These are phyloP conservation scores for Camptogramma bilineatum DNA, from an alignment of 2,888 invertebrate genomes.

Conservation along the genomic window DNA sequence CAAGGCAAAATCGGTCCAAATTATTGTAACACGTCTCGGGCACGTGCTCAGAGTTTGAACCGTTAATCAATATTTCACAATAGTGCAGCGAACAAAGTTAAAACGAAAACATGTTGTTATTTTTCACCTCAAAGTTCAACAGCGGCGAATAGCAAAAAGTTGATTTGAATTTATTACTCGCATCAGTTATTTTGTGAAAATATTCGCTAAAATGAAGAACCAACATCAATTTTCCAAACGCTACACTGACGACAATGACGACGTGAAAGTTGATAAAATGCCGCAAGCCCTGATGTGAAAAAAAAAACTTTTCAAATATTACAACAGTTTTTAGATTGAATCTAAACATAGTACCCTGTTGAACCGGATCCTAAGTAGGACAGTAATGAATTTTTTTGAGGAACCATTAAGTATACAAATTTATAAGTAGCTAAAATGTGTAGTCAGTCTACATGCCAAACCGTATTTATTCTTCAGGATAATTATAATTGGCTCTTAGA, in stretches of 20 bases:
- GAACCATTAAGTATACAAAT: too few relatives aligned
- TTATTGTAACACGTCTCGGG: neutral
- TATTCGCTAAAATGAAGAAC: neutral
- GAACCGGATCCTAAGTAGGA: too few relatives aligned
- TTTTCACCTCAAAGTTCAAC: slow-evolving; percentile 17
- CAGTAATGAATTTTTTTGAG: too few relatives aligned
- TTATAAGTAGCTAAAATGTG: too few relatives aligned
- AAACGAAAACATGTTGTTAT: slow-evolving; percentile 18
- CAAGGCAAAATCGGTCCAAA: neutral
- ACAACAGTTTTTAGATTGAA: too few relatives aligned
- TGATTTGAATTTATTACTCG: slow-evolving; percentile 25
- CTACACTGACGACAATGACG: neutral
- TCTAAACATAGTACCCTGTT: too few relatives aligned
- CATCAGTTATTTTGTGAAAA: slow-evolving; percentile 16
- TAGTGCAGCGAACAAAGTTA: slow-evolving; percentile 10
- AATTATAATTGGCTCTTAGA: too few relatives aligned
- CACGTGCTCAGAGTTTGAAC: neutral
- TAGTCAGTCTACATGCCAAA: too few relatives aligned
- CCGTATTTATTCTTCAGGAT: too few relatives aligned
- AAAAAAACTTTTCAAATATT: too few relatives aligned
- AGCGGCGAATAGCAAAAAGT: slow-evolving; percentile 8
- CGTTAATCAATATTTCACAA: slow-evolving; percentile 11
- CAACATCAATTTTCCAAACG: neutral
- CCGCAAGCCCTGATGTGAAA: too few relatives aligned
- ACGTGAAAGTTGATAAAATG: neutral